Evolutionary conservation across 2,888 invertebrate genomes (phyloP), one percentile per base, ranked within the genome.

Genomic region (Odontocolon sp.): DNA sequence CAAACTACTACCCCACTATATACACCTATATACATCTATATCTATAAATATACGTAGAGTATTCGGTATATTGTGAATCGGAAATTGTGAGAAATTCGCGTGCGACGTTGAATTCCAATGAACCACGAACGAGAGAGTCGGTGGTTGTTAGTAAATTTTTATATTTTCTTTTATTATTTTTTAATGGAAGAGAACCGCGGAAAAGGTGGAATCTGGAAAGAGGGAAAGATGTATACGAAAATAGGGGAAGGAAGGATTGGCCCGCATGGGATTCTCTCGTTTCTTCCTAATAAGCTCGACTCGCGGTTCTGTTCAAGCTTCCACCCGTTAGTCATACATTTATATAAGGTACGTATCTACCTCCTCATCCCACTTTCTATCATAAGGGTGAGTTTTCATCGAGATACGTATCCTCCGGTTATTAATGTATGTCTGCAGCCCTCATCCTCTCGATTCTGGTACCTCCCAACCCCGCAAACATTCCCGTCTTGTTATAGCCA

Each of bases 351-450:
- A 85, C 82, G 87, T 86, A 84, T 85, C 85, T 85, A 78, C 77
- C 71, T 80, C 78, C 23, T 38, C 42, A 31, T 72, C 31, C 33
- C 36, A 28, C 33, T 83, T 76, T 81, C 72, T 80, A 70, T 80
- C 81, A 81, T 47, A 75, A 82, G 85, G 85, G 83, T 81, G 83
- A 80, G 61, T 81, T 74, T 74, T 83, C 74, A 75, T 66, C 68
- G 78, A 87, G 88, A 89, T 88, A 84, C 85, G 86, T 86, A 88
- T 87, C 87, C 87, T 81, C 54, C 74, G 83, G 88, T 89, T 89
- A 89, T 89, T 89, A 89, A 89, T 89, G 89, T 88, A 87, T 79
- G 88, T 88, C 88, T 87, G 87, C 85, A 78, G 80, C 75, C 83
- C 80, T 78, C 80, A 71, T 70, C 76, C 82, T 73, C 57, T 69